Evolutionary conservation across 1,140 invertebrate species (phyloP).

Genomic region (Globodera ellingtonae): DNA sequence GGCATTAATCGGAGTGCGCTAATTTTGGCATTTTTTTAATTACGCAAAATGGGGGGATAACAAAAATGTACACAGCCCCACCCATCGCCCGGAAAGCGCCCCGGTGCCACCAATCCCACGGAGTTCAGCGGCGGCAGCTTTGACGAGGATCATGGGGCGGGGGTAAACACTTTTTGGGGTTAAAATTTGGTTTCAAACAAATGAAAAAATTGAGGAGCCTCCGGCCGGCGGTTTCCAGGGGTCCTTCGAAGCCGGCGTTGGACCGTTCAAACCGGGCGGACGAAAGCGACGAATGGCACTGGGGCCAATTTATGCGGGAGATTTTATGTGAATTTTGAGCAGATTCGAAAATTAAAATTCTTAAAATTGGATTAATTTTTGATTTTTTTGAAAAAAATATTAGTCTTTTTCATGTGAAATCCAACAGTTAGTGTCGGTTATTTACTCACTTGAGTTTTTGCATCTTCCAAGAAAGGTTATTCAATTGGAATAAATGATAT

Average conservation of each 20-base stretch:
- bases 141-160: not conserved
- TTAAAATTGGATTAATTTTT: not conserved
- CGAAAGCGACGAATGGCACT: not conserved
- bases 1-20: constrained; percentile 17
- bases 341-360: not conserved
- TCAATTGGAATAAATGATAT: too few species aligned
- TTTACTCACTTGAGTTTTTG: too few species aligned
- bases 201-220: not conserved
- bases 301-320: not conserved
- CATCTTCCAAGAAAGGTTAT: too few species aligned
- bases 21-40: not conserved
- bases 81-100: constrained; percentile 9
- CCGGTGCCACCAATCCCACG: constrained; percentile 2
- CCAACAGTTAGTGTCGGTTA: too few species aligned
- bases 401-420: too few species aligned
- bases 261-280: not conserved
- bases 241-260: not conserved
- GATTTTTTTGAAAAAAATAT: not conserved
- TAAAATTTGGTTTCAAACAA: not conserved
- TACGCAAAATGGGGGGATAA: not conserved
- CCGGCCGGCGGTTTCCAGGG: not conserved
- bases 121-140: constrained; percentile 1
- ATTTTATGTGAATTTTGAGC: not conserved
- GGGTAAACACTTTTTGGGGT: not conserved
- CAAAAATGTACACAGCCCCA: constrained; percentile 4